phyloP scores from a whole-genome alignment of 2,797 vertebrate species.

The Sciaenops ocellatus region DNA sequence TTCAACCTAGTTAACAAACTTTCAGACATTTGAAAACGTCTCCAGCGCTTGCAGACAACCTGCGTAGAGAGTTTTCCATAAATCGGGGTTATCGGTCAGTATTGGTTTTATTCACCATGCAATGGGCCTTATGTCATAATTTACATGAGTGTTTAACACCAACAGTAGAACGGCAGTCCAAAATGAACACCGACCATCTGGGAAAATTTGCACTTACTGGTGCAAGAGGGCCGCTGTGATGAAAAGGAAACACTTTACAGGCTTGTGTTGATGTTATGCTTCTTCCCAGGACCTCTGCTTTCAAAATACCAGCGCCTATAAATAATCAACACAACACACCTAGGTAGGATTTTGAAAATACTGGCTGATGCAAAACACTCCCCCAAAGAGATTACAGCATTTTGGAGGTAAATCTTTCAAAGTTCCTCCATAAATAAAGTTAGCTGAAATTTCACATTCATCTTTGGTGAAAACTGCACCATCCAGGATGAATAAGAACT shows the following conservation, averaged over 20 bases:
- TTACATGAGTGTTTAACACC: constrained; percentile 12
- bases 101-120: constrained; percentile 9
- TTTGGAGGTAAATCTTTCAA: neutral
- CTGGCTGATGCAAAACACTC: neutral
- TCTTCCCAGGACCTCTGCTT: constrained; percentile 28
- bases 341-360: constrained; percentile 26
- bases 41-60: neutral
- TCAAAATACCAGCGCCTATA: constrained; percentile 40
- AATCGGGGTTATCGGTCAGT: neutral
- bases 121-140: neutral
- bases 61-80: neutral
- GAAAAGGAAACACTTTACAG: constrained; percentile 23
- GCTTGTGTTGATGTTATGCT: constrained; percentile 38
- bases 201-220: constrained; percentile 33
- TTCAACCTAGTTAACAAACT: neutral
- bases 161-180: constrained; percentile 29
- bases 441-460: neutral
- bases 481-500: neutral
- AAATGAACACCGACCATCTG: constrained; percentile 44
- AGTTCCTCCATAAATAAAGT: neutral
- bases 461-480: neutral
- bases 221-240: neutral
- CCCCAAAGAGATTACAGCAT: neutral
- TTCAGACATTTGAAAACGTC: neutral
- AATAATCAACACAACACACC: constrained; percentile 43